A percentile compares a stretch with the other conserved stretches of the same genome.
Evolutionary conservation across 2,888 invertebrate species (phyloP).

Genomic region (Phanerotoma sp.): DNA sequence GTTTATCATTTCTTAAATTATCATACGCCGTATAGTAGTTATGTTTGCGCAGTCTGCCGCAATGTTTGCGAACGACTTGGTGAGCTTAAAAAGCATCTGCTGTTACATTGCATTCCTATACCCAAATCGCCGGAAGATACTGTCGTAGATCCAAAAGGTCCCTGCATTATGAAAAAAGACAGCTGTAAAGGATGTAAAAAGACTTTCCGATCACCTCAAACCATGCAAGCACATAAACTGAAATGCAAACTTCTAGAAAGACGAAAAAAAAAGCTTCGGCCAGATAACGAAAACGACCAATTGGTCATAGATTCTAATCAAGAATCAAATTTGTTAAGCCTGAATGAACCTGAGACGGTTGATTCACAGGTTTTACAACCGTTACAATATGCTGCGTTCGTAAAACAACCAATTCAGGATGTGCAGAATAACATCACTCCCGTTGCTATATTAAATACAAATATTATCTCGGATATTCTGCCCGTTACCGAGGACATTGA

Average conservation of each 20-base stretch:
- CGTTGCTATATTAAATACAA: too few relatives aligned
- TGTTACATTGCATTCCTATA: conserved; percentile 32
- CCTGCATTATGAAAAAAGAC: conserved; percentile 24
- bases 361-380: too few relatives aligned
- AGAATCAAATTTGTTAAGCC: too few relatives aligned
- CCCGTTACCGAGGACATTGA: too few relatives aligned
- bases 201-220: conserved; percentile 23
- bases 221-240: conserved; percentile 8
- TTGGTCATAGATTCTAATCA: too few relatives aligned
- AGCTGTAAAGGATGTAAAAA: conserved; percentile 23
- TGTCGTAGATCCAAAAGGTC: conserved; percentile 16
- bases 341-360: too few relatives aligned
- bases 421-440: too few relatives aligned
- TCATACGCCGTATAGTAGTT: conserved; percentile 24
- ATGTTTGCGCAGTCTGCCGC: conserved; percentile 36
- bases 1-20: conserved; percentile 33
- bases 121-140: conserved; percentile 16
- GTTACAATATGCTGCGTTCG: too few relatives aligned
- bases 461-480: too few relatives aligned
- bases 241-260: not conserved
- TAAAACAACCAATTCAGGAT: too few relatives aligned
- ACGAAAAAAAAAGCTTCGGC: not conserved
- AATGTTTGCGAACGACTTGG: not conserved
- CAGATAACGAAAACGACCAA: too few relatives aligned
- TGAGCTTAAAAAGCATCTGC: conserved; percentile 30